A percentile compares a stretch with the other conserved stretches of the same genome.
These are phyloP conservation scores for Pocillopora meandrina DNA, from an alignment of 92 coral and sea anemone species.

Conservation along the genomic window DNA sequence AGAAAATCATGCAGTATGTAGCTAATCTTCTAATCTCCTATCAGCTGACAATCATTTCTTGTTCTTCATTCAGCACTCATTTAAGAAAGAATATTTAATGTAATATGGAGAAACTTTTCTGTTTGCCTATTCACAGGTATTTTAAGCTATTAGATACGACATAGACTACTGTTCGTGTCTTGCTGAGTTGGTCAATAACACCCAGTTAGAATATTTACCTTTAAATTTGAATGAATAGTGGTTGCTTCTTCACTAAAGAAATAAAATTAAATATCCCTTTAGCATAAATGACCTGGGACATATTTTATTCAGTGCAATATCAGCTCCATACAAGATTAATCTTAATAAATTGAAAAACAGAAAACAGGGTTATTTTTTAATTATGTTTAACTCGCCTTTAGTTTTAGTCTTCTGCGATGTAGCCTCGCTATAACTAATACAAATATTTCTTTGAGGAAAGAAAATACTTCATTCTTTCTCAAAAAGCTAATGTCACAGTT, in stretches of 20 bases:
- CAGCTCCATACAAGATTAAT: neutral
- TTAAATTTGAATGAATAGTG: neutral
- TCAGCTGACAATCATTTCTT: neutral
- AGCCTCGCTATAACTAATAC: neutral
- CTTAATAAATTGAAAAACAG: neutral
- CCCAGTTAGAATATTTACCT: neutral
- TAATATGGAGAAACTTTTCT: constrained; percentile 17
- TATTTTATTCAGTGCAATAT: neutral
- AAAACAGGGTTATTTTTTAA: neutral
- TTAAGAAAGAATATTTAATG: constrained; percentile 25
- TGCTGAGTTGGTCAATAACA: constrained; percentile 2
- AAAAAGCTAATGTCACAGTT: neutral
- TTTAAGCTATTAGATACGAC: neutral
- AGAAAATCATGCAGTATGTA: neutral
- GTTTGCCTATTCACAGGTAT: neutral
- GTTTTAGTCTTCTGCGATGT: neutral
- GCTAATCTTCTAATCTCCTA: constrained; percentile 3
- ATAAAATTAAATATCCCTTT: neutral
- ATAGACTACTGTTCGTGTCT: neutral
- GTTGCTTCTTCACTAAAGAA: neutral
- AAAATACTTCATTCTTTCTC: neutral
- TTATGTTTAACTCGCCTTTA: neutral
- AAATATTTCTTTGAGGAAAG: neutral
- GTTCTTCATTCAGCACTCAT: constrained; percentile 15
- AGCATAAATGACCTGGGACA: neutral